A percentile compares a stretch with the other conserved stretches of the same genome.
These are phyloP conservation scores for Xiphydria camelus DNA, from an alignment of 2,888 invertebrate species.

Conservation along the genomic window DNA sequence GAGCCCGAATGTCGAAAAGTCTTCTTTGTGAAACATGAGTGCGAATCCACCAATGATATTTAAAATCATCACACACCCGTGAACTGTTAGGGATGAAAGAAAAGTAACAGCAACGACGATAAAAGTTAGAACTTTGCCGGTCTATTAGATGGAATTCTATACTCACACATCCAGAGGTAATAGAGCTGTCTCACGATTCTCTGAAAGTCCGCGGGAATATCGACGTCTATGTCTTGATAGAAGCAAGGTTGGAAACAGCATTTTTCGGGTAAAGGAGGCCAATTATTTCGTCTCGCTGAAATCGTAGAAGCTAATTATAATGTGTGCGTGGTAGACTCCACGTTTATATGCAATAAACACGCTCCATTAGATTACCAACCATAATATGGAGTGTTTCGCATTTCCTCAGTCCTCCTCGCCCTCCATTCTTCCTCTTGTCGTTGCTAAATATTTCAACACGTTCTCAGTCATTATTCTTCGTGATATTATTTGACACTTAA, in stretches of 20 bases:
- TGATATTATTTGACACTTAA: too few relatives aligned
- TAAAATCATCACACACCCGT: conserved; percentile 79
- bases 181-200: conserved; percentile 92
- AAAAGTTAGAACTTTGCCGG: background rate
- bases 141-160: conserved; percentile 19
- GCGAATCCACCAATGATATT: conserved; percentile 88
- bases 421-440: conserved; percentile 91
- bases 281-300: conserved; percentile 84
- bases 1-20: conserved; percentile 79
- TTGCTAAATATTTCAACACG: conserved; percentile 61
- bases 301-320: conserved; percentile 22
- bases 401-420: conserved; percentile 60
- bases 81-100: conserved; percentile 72
- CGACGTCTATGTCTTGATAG: conserved; percentile 98
- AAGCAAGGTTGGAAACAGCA: conserved; percentile 97
- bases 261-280: conserved; percentile 95
- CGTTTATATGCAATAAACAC: background rate
- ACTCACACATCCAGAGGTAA: conserved; percentile 97
- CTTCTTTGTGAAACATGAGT: conserved; percentile 66
- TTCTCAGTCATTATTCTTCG: background rate
- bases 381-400: conserved; percentile 60
- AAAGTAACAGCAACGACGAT: background rate
- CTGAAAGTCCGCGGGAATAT: conserved; percentile 97
- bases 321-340: too few relatives aligned
- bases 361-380: conserved; percentile 48